Percentiles rank a stretch among this genome's conserved stretches.
Conservation (phyloP, 2,888 invertebrate species). For the Cosmopolites sordidus region DNA sequence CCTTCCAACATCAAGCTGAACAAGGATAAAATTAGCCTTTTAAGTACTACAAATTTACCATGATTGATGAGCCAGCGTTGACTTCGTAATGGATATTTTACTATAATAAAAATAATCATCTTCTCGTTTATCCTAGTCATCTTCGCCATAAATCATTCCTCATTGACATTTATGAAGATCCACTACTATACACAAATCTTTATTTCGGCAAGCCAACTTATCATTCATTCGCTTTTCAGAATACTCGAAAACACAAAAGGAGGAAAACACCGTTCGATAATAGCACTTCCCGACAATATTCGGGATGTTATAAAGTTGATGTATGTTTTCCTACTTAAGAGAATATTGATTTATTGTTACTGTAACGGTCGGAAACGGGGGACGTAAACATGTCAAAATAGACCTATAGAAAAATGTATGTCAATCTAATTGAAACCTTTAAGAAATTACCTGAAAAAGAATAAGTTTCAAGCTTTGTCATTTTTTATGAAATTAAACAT, state of each 20-base stretch:
- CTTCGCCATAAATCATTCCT: conserved; percentile 25
- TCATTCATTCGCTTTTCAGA: conserved; percentile 23
- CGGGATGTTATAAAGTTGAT: conserved; percentile 16
- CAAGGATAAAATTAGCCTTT: conserved; percentile 19
- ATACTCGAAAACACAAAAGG: conserved; percentile 23
- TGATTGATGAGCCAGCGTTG: conserved; percentile 23
- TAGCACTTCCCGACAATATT: conserved; percentile 16
- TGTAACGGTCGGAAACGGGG: no score
- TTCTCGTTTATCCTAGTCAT: conserved; percentile 29
- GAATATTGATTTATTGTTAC: no score
- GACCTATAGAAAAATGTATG: no score
- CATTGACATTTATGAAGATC: conserved; percentile 29
- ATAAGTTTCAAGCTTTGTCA: no score
- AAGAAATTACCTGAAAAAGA: no score
- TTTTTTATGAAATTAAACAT: no score
- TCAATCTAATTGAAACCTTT: no score
- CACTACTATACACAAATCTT: conserved; percentile 28
- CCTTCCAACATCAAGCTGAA: neutral
- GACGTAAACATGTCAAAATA: no score
- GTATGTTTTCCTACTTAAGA: neutral
- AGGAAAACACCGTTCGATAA: conserved; percentile 23
- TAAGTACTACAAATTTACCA: conserved; percentile 19
- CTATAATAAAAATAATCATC: conserved; percentile 28
- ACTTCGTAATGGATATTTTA: conserved; percentile 26
- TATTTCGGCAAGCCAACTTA: conserved; percentile 26